Evolutionary conservation across 2,888 invertebrate genomes (phyloP), one percentile per base, ranked within the genome.

Genomic region (Coenonympha arcania): DNA sequence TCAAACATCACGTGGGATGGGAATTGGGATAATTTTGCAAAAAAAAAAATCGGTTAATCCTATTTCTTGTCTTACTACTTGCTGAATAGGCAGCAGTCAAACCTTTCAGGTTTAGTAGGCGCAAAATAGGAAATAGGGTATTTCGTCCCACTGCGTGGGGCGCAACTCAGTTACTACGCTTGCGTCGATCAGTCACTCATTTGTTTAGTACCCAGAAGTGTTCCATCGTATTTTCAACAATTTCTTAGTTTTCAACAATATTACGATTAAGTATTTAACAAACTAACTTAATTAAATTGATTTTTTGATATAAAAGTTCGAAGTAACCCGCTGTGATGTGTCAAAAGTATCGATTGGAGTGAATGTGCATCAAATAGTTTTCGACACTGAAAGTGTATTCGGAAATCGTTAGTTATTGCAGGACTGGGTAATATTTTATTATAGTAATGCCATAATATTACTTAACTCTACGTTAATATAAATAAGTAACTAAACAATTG

Each of bases 91-190:
- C n/a, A n/a, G n/a, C n/a, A n/a, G n/a, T n/a, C n/a, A n/a, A n/a
- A n/a, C n/a, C n/a, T 4, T 22, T 37, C 30, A 13, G 9, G 48
- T 48, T 37, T 36, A 30, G 36, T 13, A 48, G 20, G 48, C 19
- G n/a, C n/a, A n/a, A n/a, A n/a, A n/a, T n/a, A n/a, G n/a, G n/a
- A n/a, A n/a, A n/a, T n/a, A n/a, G n/a, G n/a, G n/a, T n/a, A n/a
- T n/a, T n/a, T n/a, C n/a, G 30, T 8, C 24, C 13, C 9, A 18
- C 6, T 15, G 48, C 36, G 48, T 43, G 37, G 42, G 45, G 31
- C 47, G 47, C 47, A 47, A 47, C 47, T 47, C 45, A n/a, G 30
- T 2, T 2, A 24, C 40, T 13, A 33, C 50, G 50, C 50, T n/a
- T 45, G 50, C 50, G 50, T 22, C 13, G 40, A 3, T 8, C 40